Percentiles rank a stretch among this genome's conserved stretches.
These are phyloP conservation scores for Actenoides hombroni DNA, from an alignment of 2,113 vertebrate genomes.

Conservation along the genomic window DNA sequence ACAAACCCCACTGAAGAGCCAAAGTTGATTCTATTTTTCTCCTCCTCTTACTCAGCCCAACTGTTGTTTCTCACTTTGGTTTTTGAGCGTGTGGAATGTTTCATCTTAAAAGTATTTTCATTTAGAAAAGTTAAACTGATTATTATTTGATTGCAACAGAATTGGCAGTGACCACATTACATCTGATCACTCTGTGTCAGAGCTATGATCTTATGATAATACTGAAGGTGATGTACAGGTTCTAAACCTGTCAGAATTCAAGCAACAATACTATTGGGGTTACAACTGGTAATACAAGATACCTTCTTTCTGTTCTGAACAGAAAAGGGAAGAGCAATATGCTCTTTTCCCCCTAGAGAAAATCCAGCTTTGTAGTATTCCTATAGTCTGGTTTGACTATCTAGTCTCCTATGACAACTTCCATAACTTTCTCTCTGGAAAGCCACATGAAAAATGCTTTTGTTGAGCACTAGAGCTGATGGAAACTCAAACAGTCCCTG, in stretches of 20 bases:
- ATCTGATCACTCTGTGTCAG: background rate
- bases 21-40: background rate
- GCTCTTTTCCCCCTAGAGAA: too few relatives aligned
- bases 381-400: background rate
- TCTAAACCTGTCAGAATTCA: background rate
- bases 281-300: background rate
- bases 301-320: too few relatives aligned
- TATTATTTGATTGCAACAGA: background rate
- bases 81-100: background rate
- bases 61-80: background rate
- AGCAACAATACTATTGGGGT: background rate
- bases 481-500: background rate
- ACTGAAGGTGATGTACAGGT: background rate
- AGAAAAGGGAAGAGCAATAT: too few relatives aligned
- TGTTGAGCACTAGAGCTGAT: background rate
- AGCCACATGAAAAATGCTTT: background rate
- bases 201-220: background rate
- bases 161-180: background rate
- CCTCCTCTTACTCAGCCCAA: background rate
- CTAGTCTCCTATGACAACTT: background rate
- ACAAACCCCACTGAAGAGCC: background rate
- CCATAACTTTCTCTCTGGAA: background rate
- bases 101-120: accelerated
- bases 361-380: too few relatives aligned
- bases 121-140: background rate